Percentiles rank a stretch among this genome's conserved stretches.
phyloP scores from a whole-genome alignment of 2,113 vertebrate species.

The Thunnus maccoyii region DNA sequence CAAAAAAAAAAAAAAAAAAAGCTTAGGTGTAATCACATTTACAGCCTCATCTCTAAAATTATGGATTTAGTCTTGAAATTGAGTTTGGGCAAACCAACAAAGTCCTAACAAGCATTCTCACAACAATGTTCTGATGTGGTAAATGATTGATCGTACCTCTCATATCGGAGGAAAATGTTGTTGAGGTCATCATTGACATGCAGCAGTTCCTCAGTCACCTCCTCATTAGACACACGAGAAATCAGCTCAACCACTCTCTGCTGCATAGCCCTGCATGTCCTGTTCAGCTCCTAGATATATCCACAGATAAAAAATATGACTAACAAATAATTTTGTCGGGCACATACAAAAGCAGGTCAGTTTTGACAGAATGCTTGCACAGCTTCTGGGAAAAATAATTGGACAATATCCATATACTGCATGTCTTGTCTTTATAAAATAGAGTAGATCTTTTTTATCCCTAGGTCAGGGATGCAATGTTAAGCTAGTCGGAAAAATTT shows the following conservation, averaged over 20 bases:
- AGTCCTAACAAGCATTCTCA: neutral
- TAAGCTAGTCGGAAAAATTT: neutral
- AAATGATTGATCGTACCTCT: constrained; percentile 84
- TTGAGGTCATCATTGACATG: constrained; percentile 98
- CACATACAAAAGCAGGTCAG: neutral
- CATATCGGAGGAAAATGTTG: constrained; percentile 96
- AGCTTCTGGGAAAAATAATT: neutral
- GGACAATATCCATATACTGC: neutral
- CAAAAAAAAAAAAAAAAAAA: neutral
- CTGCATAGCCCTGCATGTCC: constrained; percentile 99
- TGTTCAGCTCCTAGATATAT: constrained; percentile 91
- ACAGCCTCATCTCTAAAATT: neutral
- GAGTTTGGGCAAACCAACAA: neutral
- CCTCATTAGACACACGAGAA: constrained; percentile 96
- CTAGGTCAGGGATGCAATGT: neutral
- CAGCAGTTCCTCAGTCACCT: constrained; percentile 96
- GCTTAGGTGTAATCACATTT: neutral
- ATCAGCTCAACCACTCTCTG: constrained; percentile 96
- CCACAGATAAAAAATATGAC: neutral
- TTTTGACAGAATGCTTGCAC: neutral
- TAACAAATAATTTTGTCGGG: neutral
- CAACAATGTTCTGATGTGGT: too few relatives aligned
- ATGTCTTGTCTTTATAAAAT: neutral
- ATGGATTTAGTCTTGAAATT: neutral
- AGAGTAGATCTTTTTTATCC: too few relatives aligned